phyloP scores from a whole-genome alignment of 2,113 vertebrate genomes.

The Cacatua alba region DNA sequence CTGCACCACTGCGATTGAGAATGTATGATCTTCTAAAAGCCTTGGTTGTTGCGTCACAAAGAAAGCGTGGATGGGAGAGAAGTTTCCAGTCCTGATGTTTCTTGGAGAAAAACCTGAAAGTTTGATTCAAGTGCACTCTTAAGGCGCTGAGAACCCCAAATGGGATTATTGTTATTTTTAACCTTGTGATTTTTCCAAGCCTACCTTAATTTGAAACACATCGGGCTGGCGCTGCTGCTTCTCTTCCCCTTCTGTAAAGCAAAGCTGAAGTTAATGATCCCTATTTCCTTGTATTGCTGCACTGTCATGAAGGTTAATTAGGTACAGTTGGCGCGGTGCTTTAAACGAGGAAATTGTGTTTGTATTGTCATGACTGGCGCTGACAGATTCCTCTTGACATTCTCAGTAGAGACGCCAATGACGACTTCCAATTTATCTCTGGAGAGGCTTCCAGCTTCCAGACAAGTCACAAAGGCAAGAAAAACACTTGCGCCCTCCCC shows the following conservation, averaged over 20 bases:
- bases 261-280: slow-evolving; percentile 57
- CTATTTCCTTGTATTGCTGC: slow-evolving; percentile 36
- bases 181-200: neutral
- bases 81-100: slow-evolving; percentile 1
- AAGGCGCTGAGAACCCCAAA: slow-evolving; percentile 2
- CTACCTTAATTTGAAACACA: neutral
- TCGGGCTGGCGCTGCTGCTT: neutral
- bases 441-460: neutral
- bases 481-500: neutral
- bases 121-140: neutral
- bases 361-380: neutral
- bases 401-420: neutral
- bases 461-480: neutral
- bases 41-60: neutral
- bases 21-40: neutral
- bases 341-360: neutral
- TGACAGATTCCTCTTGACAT: slow-evolving; percentile 11
- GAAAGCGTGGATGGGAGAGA: neutral
- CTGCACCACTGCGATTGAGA: slow-evolving; percentile 10
- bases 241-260: neutral
- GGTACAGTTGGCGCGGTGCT: neutral
- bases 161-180: slow-evolving; percentile 43
- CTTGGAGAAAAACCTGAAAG: neutral
- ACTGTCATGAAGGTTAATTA: slow-evolving; percentile 58
- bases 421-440: slow-evolving; percentile 3